phyloP scores from a whole-genome alignment of 2,113 vertebrate genomes.

The Butastur rufipennis region DNA sequence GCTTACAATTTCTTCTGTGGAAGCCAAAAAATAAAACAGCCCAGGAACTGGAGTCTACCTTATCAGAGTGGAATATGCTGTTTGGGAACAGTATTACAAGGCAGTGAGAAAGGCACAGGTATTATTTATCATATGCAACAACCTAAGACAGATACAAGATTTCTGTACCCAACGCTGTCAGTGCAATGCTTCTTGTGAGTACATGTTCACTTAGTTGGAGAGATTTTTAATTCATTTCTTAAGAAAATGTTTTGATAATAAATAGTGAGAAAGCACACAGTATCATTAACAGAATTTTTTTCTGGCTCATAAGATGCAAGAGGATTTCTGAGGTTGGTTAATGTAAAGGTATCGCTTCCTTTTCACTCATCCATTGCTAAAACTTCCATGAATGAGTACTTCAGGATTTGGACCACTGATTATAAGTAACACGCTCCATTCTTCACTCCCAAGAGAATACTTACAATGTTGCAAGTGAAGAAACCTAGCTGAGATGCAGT shows the following conservation, averaged over 20 bases:
- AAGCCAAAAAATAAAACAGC: not conserved
- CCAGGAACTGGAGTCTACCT: not conserved
- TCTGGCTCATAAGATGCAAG: not conserved
- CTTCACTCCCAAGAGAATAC: not conserved
- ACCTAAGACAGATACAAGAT: not conserved
- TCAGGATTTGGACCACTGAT: not conserved
- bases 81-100: not conserved
- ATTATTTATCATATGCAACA: not conserved
- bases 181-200: not conserved
- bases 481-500: not conserved
- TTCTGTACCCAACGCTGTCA: not conserved
- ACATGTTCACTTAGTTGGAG: not conserved
- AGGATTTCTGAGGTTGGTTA: not conserved
- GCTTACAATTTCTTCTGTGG: not conserved
- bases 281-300: not conserved
- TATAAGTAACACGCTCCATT: not conserved
- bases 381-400: not conserved
- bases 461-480: not conserved
- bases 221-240: not conserved
- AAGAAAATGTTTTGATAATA: not conserved
- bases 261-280: not conserved
- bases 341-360: not conserved
- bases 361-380: not conserved
- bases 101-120: not conserved
- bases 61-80: not conserved